Conservation (phyloP, 2,888 invertebrate species). For the Acleris literana region DNA sequence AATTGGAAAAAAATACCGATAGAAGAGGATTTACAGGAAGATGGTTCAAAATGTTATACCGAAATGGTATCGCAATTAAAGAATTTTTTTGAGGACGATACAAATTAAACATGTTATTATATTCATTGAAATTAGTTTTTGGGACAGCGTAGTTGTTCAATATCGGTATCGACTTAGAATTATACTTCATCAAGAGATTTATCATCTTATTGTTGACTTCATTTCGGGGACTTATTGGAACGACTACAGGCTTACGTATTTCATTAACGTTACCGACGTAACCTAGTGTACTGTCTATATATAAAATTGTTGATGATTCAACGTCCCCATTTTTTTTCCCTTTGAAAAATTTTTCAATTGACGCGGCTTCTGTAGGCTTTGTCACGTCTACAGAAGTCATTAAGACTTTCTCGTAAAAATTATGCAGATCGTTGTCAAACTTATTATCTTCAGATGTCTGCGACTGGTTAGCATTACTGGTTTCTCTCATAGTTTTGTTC, state of each 20-base stretch:
- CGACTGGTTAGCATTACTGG: too few species aligned
- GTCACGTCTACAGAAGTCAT: too few species aligned
- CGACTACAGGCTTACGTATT: conserved; percentile 3
- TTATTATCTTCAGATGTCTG: too few species aligned
- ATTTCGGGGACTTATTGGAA: neutral
- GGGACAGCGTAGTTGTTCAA: conserved; percentile 66
- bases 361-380: neutral
- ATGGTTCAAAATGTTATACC: conserved; percentile 83
- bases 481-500: too few species aligned
- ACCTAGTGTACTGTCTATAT: neutral
- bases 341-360: neutral
- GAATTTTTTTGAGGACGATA: neutral
- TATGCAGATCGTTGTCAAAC: too few species aligned
- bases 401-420: too few species aligned
- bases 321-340: conserved; percentile 8
- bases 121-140: conserved; percentile 19
- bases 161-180: conserved; percentile 58
- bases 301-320: neutral
- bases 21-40: conserved; percentile 83
- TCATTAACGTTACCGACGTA: neutral
- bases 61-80: conserved; percentile 42
- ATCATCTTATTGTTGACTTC: conserved; percentile 12
- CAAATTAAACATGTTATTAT: conserved; percentile 41
- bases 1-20: conserved; percentile 85
- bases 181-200: conserved; percentile 59